Conservation (phyloP, 2,797 vertebrate genomes). For the Triplophysa bombifrons region DNA sequence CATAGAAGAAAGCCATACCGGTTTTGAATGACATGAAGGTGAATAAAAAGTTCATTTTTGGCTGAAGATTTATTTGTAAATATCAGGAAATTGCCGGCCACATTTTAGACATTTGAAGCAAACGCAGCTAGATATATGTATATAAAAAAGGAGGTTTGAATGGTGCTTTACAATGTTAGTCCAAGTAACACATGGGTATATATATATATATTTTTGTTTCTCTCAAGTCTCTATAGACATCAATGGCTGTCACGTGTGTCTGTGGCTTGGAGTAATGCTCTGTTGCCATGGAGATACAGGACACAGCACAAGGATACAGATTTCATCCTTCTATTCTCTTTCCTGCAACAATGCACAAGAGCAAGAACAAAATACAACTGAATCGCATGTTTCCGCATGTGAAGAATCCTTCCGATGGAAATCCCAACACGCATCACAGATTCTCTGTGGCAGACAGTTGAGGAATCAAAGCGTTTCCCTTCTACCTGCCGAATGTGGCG, state of each 20-base stretch:
- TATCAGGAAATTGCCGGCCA: too few species aligned
- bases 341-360: too few species aligned
- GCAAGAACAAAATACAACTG: too few species aligned
- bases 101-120: too few species aligned
- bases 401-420: neutral
- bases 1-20: too few species aligned
- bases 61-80: too few species aligned
- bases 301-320: conserved; percentile 39
- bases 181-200: neutral
- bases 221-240: conserved; percentile 29
- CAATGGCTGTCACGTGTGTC: conserved; percentile 33
- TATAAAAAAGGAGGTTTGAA: too few species aligned
- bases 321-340: conserved; percentile 2
- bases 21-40: too few species aligned
- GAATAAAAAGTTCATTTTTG: too few species aligned
- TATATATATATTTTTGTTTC: conserved; percentile 16
- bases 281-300: conserved; percentile 58
- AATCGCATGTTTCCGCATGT: neutral
- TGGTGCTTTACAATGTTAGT: too few species aligned
- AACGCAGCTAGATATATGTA: too few species aligned
- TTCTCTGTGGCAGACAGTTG: neutral
- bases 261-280: conserved; percentile 41
- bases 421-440: neutral
- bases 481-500: conserved; percentile 50
- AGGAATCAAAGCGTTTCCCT: conserved; percentile 18